These are phyloP conservation scores for Motacilla tschutschensis DNA, from an alignment of 2,113 vertebrate species.

Conservation along the genomic window DNA sequence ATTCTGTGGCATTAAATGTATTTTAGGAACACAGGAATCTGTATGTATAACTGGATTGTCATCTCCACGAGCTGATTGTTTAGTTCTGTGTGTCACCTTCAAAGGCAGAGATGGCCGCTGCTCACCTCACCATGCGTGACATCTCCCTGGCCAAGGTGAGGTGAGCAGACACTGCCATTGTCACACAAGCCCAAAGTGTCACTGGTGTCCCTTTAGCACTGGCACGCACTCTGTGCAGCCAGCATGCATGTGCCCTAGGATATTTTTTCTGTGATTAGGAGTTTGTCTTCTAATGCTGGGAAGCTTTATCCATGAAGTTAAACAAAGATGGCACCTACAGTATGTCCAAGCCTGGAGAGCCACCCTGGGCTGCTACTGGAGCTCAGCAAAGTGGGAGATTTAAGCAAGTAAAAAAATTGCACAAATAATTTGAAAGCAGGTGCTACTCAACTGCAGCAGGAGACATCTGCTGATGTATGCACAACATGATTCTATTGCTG, in stretches of 20 bases:
- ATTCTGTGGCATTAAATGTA: not conserved
- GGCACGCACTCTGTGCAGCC: rapidly evolving
- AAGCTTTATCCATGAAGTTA: not conserved
- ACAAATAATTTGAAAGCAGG: constrained; percentile 4
- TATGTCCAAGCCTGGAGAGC: not conserved
- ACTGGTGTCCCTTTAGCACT: not conserved
- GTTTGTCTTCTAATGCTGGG: not conserved
- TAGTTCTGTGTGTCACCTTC: not conserved
- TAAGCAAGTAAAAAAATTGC: not conserved
- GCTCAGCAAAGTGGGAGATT: not conserved
- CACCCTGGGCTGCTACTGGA: not conserved
- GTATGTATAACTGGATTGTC: not conserved
- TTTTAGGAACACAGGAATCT: not conserved
- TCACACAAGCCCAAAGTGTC: not conserved
- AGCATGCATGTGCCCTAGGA: not conserved
- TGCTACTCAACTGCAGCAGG: constrained; percentile 16
- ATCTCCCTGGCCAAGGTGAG: not conserved
- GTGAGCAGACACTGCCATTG: not conserved
- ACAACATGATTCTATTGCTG: not conserved
- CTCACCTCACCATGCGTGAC: rapidly evolving
- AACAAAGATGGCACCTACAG: not conserved
- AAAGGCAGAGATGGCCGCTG: not conserved
- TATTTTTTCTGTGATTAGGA: not conserved
- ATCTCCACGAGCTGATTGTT: constrained; percentile 13
- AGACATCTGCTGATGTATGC: constrained; percentile 15